A percentile compares a stretch with the other conserved stretches of the same genome.
phyloP scores from a whole-genome alignment of 2,113 vertebrate species.

The Drymodes brunneopygia region DNA sequence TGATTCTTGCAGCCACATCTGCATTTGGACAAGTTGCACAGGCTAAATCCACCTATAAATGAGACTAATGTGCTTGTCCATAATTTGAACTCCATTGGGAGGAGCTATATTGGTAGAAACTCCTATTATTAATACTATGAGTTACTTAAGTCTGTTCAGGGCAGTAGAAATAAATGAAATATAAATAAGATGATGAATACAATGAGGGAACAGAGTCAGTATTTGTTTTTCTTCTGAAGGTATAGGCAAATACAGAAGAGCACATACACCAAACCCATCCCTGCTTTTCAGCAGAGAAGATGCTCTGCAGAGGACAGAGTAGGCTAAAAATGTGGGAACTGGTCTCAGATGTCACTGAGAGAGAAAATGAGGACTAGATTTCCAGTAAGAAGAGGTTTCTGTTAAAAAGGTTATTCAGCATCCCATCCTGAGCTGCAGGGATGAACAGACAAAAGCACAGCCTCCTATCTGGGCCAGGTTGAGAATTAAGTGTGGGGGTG shows the following conservation, averaged over 20 bases:
- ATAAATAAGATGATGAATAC: background rate
- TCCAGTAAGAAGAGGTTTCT: background rate
- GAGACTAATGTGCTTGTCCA: background rate
- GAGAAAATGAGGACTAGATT: background rate
- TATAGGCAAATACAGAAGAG: background rate
- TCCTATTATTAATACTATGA: background rate
- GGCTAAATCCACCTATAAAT: conserved; percentile 1
- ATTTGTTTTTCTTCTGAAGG: background rate
- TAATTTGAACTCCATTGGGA: background rate
- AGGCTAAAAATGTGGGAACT: background rate
- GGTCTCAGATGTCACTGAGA: background rate
- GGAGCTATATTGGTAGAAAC: background rate
- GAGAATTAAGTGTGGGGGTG: background rate
- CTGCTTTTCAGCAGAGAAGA: background rate
- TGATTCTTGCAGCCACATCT: background rate
- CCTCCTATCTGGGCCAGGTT: background rate
- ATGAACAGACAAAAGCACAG: background rate
- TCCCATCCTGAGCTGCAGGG: background rate
- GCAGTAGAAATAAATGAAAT: conserved; percentile 17
- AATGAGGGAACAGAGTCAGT: background rate
- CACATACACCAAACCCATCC: background rate
- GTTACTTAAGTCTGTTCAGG: background rate
- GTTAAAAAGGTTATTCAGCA: background rate
- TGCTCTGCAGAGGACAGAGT: background rate
- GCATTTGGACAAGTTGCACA: background rate